Evolutionary conservation across 2,888 invertebrate species (phyloP).

Genomic region (Spialia ferax): DNA sequence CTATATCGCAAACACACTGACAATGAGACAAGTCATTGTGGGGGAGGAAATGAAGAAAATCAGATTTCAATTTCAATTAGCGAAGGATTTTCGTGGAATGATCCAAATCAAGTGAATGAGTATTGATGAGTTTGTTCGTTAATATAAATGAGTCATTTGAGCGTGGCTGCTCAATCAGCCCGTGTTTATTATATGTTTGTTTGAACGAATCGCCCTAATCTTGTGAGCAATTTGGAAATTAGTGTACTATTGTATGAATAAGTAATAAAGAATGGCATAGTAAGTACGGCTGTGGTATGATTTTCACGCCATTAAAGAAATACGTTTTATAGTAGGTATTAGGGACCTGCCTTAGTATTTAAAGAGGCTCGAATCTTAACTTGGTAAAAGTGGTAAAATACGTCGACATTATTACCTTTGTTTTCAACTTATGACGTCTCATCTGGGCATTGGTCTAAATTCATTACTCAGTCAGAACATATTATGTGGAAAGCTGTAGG

Average conservation of each 20-base stretch:
- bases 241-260: slow-evolving; percentile 14
- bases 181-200: slow-evolving; percentile 36
- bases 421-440: no score
- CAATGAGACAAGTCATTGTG: slow-evolving; percentile 23
- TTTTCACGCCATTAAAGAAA: not conserved
- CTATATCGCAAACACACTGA: not conserved
- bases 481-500: no score
- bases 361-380: not conserved
- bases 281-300: no score
- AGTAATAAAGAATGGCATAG: not conserved
- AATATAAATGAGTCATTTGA: slow-evolving; percentile 76
- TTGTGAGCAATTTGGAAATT: slow-evolving; percentile 36
- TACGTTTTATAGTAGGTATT: not conserved
- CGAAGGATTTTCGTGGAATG: slow-evolving; percentile 79
- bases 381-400: no score
- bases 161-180: slow-evolving; percentile 64
- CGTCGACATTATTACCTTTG: no score
- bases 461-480: no score
- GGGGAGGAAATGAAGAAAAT: slow-evolving; percentile 70
- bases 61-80: slow-evolving; percentile 87
- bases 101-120: slow-evolving; percentile 76
- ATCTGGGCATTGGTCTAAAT: no score
- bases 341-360: not conserved
- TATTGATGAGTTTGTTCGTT: slow-evolving; percentile 82
- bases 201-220: slow-evolving; percentile 36